Percentiles rank a stretch among this genome's conserved stretches.
These are phyloP conservation scores for Perca fluviatilis DNA, from an alignment of 2,113 vertebrate genomes.

Conservation along the genomic window DNA sequence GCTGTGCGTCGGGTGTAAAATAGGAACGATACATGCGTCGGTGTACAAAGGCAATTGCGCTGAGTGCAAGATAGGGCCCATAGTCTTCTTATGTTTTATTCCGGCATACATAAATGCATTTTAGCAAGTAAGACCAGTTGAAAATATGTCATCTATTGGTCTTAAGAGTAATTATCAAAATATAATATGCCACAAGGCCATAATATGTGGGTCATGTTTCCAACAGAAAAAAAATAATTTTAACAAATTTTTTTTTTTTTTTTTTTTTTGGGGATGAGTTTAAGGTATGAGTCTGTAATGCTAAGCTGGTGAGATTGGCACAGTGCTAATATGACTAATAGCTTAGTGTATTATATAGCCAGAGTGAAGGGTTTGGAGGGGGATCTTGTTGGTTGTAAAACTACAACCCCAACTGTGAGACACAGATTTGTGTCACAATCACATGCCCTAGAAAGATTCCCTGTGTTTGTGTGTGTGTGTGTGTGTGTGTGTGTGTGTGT, in stretches of 20 bases:
- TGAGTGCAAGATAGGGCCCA: no score
- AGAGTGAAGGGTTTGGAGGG: constrained; percentile 19
- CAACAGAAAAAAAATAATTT: no score
- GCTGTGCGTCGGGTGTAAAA: no score
- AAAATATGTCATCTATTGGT: constrained; percentile 1
- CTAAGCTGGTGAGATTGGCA: constrained; percentile 69
- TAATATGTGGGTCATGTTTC: neutral
- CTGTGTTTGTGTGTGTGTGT: constrained; percentile 2
- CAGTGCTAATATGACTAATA: constrained; percentile 71
- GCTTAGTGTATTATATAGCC: constrained; percentile 59
- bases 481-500: constrained; percentile 16
- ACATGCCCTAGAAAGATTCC: constrained; percentile 24
- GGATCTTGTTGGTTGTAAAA: constrained; percentile 40
- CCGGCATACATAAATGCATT: neutral
- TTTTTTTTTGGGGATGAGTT: no score
- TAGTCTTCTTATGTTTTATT: neutral
- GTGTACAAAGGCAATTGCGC: no score
- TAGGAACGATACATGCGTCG: no score
- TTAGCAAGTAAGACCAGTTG: neutral
- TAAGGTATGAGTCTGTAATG: constrained; percentile 66
- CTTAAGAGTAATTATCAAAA: neutral
- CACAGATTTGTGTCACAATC: constrained; percentile 40
- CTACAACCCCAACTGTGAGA: constrained; percentile 38
- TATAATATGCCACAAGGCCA: neutral
- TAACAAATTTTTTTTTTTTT: no score